Evolutionary conservation across 37 sponge, comb jelly and placozoan genomes (phyloP).

Genomic region (Spongilla lacustris): DNA sequence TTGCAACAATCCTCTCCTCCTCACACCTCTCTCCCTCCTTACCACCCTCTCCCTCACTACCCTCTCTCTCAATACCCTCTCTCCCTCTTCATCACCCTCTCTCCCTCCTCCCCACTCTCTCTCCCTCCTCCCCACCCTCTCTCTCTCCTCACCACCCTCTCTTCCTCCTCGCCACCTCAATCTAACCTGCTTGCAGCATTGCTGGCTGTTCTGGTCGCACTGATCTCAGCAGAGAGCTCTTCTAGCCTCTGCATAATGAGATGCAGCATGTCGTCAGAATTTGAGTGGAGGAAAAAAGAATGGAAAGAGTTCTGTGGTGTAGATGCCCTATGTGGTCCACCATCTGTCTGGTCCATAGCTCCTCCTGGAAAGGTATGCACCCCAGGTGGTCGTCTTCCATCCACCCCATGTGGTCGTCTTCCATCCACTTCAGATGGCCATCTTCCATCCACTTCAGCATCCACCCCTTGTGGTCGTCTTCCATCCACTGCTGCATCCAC

Average conservation of each 20-base stretch:
- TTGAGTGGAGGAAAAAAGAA: background rate
- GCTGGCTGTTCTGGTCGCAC: conserved; percentile 38
- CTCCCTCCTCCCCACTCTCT: background rate
- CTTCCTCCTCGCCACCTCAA: background rate
- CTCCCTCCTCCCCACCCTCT: background rate
- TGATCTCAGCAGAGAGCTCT: conserved; percentile 44
- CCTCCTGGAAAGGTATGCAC: background rate
- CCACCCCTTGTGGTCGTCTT: background rate
- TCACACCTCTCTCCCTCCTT: background rate
- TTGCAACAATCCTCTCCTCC: background rate
- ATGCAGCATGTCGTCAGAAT: background rate
- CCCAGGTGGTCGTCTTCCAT: background rate
- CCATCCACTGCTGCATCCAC: background rate
- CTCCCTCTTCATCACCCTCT: background rate
- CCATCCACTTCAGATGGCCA: background rate
- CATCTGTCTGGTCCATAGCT: background rate
- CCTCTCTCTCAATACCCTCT: background rate
- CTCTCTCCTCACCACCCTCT: conserved; percentile 7
- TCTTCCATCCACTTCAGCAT: background rate
- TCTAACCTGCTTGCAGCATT: conserved; percentile 44
- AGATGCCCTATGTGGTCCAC: background rate
- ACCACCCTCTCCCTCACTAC: background rate
- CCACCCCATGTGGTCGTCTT: background rate
- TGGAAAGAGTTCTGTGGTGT: conserved; percentile 21
- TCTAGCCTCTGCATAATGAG: conserved; percentile 19